Conservation (phyloP, 30 jellyfish, hydroid and myxozoan species). For the Phacellophora camtschatica region DNA sequence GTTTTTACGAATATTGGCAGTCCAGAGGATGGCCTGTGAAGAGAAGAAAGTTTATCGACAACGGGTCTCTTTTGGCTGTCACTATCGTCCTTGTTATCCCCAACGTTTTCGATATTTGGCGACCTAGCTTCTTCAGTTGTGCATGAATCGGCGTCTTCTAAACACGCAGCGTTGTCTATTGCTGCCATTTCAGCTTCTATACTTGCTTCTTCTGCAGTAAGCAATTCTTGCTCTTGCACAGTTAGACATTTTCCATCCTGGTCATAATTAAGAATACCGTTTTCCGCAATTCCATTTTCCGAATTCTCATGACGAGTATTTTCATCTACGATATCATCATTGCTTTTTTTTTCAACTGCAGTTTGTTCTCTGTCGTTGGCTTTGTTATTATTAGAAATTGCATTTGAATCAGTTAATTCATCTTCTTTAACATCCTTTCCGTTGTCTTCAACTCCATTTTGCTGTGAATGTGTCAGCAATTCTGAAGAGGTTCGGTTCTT, state of each 20-base stretch:
- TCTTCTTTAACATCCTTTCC: not conserved
- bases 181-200: not conserved
- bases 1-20: not conserved
- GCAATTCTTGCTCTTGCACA: not conserved
- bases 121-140: too few species aligned
- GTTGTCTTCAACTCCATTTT: not conserved
- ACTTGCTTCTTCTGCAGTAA: not conserved
- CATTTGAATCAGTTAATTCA: not conserved
- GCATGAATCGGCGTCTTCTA: too few species aligned
- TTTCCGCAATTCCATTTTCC: too few species aligned
- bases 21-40: not conserved
- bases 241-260: too few species aligned
- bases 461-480: not conserved
- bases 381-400: too few species aligned
- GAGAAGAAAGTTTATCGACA: not conserved
- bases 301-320: too few species aligned
- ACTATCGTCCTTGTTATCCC: too few species aligned
- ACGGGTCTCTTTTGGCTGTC: not conserved
- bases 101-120: too few species aligned
- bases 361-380: too few species aligned
- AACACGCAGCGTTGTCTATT: not conserved
- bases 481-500: constrained; percentile 48
- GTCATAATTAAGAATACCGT: too few species aligned
- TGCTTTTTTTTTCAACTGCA: too few species aligned
- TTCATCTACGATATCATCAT: too few species aligned